Conservation (phyloP, 1,140 invertebrate species). For the Leguminivora glycinivorella region DNA sequence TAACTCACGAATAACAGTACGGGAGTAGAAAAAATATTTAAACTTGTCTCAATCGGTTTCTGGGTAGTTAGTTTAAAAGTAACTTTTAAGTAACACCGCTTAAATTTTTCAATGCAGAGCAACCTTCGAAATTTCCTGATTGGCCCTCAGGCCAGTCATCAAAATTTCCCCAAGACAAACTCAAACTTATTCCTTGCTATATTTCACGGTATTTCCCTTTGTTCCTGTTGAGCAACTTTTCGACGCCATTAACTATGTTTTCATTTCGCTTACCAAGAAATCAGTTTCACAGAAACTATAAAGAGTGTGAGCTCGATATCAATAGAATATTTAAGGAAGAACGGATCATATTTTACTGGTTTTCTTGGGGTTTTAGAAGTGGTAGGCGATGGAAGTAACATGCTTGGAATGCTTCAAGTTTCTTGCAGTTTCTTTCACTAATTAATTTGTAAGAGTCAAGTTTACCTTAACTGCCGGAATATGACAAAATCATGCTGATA, state of each 20-base stretch:
- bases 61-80: too few relatives aligned
- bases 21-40: too few relatives aligned
- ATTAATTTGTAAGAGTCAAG: conserved; percentile 9
- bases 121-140: not conserved
- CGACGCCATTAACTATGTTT: not conserved
- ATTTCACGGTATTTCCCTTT: conserved; percentile 1
- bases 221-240: not conserved
- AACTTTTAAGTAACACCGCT: not conserved
- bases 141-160: not conserved
- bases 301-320: not conserved
- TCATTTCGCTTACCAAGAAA: not conserved
- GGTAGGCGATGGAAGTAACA: not conserved
- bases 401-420: not conserved
- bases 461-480: conserved; percentile 12
- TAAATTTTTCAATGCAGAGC: not conserved
- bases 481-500: conserved; percentile 2
- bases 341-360: not conserved
- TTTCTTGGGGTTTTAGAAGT: not conserved
- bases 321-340: not conserved
- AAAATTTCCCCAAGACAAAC: not conserved
- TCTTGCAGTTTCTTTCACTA: conserved; percentile 14
- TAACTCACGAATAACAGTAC: too few relatives aligned
- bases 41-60: too few relatives aligned
- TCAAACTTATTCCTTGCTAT: not conserved
- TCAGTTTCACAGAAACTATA: not conserved